These are phyloP conservation scores for Scaptodrosophila latifasciaeformis DNA, from an alignment of 2,888 invertebrate genomes.

Conservation along the genomic window DNA sequence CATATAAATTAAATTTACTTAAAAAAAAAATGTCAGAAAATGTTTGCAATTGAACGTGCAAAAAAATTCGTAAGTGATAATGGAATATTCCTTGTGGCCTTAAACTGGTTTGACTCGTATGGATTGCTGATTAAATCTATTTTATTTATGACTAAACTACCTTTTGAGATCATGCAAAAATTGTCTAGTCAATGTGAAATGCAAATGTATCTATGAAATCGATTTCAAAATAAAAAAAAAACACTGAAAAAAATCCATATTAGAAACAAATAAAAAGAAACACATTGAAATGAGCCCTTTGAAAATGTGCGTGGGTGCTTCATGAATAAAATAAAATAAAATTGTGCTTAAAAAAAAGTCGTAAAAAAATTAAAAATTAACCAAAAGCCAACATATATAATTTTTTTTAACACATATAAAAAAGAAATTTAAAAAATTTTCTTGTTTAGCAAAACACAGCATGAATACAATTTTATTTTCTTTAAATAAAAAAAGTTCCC, in stretches of 20 bases:
- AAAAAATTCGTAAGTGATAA: too few relatives aligned
- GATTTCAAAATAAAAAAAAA: not conserved
- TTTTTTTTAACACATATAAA: constrained; percentile 24
- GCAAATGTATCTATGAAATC: too few relatives aligned
- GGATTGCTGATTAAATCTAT: too few relatives aligned
- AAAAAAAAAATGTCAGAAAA: too few relatives aligned
- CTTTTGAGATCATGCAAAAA: too few relatives aligned
- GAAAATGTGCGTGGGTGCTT: constrained; percentile 29
- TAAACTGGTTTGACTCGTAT: too few relatives aligned
- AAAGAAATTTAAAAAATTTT: constrained; percentile 13
- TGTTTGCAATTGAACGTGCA: too few relatives aligned
- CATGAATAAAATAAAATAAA: constrained; percentile 44
- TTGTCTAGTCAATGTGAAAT: too few relatives aligned
- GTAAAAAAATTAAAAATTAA: constrained; percentile 18
- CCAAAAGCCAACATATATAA: constrained; percentile 16
- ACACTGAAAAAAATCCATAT: too few relatives aligned
- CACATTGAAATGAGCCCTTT: constrained; percentile 7
- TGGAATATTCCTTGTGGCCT: too few relatives aligned
- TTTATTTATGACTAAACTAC: too few relatives aligned
- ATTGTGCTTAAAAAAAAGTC: constrained; percentile 21
- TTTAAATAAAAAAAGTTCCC: constrained; percentile 10
- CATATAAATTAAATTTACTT: not conserved
- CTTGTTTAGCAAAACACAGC: constrained; percentile 67
- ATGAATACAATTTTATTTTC: constrained; percentile 58
- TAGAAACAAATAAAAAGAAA: constrained; percentile 21